Conservation (phyloP, 1,140 invertebrate species). For the Brachionus rubens region DNA sequence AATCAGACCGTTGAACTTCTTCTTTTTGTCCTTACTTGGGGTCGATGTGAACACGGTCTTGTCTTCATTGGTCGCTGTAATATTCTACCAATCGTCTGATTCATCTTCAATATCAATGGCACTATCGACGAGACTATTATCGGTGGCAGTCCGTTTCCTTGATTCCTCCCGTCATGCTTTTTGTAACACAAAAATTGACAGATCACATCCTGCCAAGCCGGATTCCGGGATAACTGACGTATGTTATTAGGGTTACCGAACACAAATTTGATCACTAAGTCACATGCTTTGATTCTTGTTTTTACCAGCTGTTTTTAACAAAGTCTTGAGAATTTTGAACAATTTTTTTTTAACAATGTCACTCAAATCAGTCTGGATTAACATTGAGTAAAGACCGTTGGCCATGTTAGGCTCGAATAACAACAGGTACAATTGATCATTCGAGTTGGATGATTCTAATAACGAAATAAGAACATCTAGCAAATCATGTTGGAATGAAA, state of each 20-base stretch:
- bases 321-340: conserved; percentile 62
- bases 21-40: background rate
- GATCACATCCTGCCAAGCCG: conserved; percentile 28
- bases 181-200: conserved; percentile 4
- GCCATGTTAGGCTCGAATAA: conserved; percentile 66
- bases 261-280: conserved; percentile 3
- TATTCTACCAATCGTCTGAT: background rate
- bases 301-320: conserved; percentile 58
- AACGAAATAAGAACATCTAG: conserved; percentile 65
- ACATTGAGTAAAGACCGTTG: conserved; percentile 65
- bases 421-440: conserved; percentile 66
- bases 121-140: background rate
- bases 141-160: background rate
- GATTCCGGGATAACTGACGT: background rate
- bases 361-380: conserved; percentile 63
- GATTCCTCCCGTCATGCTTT: background rate
- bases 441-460: conserved; percentile 62
- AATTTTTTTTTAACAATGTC: conserved; percentile 64
- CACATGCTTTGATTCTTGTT: background rate
- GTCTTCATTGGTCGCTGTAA: background rate
- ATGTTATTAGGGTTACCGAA: background rate
- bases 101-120: background rate
- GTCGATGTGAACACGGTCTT: conserved; percentile 21
- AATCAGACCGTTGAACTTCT: background rate
- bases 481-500: conserved; percentile 56